phyloP scores from a whole-genome alignment of 2,113 vertebrate species.

The Sisor rabdophorus region DNA sequence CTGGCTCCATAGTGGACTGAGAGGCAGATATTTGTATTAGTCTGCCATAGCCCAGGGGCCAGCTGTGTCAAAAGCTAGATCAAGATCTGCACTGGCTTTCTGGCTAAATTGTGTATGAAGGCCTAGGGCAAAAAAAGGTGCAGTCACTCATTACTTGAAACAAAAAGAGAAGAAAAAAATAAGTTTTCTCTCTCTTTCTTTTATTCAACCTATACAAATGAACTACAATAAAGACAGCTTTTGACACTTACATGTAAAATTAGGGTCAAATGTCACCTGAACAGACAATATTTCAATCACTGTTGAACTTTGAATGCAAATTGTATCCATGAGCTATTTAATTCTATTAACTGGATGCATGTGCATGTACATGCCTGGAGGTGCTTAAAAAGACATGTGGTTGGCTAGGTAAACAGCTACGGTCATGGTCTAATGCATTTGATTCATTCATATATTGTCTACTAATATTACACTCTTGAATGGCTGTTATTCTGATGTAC shows the following conservation, averaged over 20 bases:
- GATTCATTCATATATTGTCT: slow-evolving; percentile 36
- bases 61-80: slow-evolving; percentile 99
- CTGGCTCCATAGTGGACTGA: slow-evolving; percentile 88
- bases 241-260: slow-evolving; percentile 59
- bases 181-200: slow-evolving; percentile 57
- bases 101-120: slow-evolving; percentile 99
- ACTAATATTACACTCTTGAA: slow-evolving; percentile 41
- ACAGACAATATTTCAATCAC: slow-evolving; percentile 46
- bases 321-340: slow-evolving; percentile 41
- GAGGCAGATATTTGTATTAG: slow-evolving; percentile 99
- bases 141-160: slow-evolving; percentile 99
- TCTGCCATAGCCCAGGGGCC: slow-evolving; percentile 91
- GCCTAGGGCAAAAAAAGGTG: slow-evolving; percentile 92
- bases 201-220: slow-evolving; percentile 35
- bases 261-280: slow-evolving; percentile 48
- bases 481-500: slow-evolving; percentile 28
- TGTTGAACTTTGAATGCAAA: slow-evolving; percentile 43
- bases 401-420: slow-evolving; percentile 36
- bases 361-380: slow-evolving; percentile 34
- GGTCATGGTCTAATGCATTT: slow-evolving; percentile 34
- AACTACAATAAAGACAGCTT: slow-evolving; percentile 72
- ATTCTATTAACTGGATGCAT: background rate
- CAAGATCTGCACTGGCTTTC: slow-evolving; percentile 99
- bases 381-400: background rate
- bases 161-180: slow-evolving; percentile 73